Conservation (phyloP, 2,888 invertebrate species). For the Watsonalla cultraria region DNA sequence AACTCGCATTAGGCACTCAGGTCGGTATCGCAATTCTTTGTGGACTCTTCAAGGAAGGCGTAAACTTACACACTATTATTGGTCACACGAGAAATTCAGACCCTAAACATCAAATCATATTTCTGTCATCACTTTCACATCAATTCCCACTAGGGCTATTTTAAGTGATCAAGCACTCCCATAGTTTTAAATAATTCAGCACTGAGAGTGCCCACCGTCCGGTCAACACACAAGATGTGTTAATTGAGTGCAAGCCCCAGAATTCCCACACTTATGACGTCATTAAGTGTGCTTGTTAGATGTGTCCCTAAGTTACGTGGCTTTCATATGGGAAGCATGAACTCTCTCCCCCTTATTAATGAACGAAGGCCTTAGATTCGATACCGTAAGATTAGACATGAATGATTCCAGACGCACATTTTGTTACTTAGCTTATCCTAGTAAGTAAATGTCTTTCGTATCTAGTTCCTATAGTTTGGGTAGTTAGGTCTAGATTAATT, state of each 20-base stretch:
- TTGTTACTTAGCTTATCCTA: too few relatives aligned
- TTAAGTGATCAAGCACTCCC: background rate
- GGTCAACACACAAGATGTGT: slow-evolving; percentile 42
- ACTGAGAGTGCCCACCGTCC: background rate
- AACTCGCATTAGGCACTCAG: too few relatives aligned
- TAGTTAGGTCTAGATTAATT: too few relatives aligned
- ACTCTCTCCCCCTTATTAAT: too few relatives aligned
- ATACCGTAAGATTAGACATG: too few relatives aligned
- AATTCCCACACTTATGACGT: slow-evolving; percentile 56
- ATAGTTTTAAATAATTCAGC: background rate
- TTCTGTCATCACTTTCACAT: background rate
- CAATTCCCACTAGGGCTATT: background rate
- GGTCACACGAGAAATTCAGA: background rate
- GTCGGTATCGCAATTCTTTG: background rate
- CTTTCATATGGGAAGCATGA: background rate
- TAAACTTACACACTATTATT: too few relatives aligned
- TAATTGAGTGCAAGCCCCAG: slow-evolving; percentile 38
- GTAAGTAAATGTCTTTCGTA: too few relatives aligned
- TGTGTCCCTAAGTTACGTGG: slow-evolving; percentile 6
- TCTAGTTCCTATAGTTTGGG: too few relatives aligned
- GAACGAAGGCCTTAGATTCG: too few relatives aligned
- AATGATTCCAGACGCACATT: too few relatives aligned
- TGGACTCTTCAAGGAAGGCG: background rate
- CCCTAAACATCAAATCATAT: background rate
- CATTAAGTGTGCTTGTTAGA: slow-evolving; percentile 25